phyloP scores from a whole-genome alignment of 2,888 invertebrate species.

The Seira ritae region DNA sequence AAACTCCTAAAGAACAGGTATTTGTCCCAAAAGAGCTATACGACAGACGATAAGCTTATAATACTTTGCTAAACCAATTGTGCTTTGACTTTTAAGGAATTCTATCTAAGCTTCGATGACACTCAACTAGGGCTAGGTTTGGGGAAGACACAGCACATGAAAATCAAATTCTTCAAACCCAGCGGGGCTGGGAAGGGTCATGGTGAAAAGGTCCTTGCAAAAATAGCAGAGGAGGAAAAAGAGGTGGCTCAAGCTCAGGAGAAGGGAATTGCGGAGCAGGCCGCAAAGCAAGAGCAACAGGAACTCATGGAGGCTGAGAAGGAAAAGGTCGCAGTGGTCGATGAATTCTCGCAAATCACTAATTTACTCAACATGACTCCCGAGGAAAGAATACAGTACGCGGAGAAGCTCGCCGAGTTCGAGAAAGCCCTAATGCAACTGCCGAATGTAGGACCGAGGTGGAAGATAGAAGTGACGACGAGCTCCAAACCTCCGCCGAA shows the following conservation, averaged over 20 bases:
- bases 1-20: slow-evolving; percentile 19
- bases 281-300: neutral
- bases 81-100: no score
- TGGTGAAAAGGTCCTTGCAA: neutral
- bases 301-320: neutral
- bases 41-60: no score
- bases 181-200: neutral
- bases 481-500: neutral
- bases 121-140: slow-evolving; percentile 24
- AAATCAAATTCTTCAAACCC: slow-evolving; percentile 25
- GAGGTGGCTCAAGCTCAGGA: no score
- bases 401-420: neutral
- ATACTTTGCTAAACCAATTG: no score
- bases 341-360: no score
- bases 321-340: no score
- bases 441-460: slow-evolving; percentile 20
- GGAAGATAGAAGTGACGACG: neutral
- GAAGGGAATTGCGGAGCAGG: neutral
- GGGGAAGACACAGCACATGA: slow-evolving; percentile 22
- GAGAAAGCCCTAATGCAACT: slow-evolving; percentile 21
- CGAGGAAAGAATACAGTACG: neutral
- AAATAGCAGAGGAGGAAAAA: neutral
- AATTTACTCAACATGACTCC: no score
- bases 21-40: no score
- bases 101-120: slow-evolving; percentile 19